Conservation (phyloP, 2,113 vertebrate species). For the Sterna hirundo region DNA sequence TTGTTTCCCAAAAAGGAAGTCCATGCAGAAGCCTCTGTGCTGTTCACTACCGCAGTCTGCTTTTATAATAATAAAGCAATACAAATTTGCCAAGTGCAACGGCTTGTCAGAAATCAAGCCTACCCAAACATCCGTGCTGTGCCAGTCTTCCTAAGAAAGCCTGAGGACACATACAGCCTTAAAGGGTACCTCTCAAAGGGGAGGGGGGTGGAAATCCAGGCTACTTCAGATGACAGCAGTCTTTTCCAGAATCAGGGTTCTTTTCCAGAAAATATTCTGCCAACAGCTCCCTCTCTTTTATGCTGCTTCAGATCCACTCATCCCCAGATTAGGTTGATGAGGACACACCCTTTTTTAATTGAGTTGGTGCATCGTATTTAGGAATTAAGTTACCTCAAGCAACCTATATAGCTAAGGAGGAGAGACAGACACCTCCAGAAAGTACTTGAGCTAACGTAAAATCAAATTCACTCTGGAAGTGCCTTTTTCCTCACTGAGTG, state of each 20-base stretch:
- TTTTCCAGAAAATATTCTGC: not conserved
- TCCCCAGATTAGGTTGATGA: not conserved
- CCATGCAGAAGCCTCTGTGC: not conserved
- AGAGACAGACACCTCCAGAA: not conserved
- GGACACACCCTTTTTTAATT: not conserved
- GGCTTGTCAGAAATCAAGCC: not conserved
- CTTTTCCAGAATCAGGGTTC: not conserved
- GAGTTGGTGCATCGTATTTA: not conserved
- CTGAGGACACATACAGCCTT: not conserved
- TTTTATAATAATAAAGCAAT: not conserved
- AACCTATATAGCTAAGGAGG: not conserved
- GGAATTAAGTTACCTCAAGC: not conserved
- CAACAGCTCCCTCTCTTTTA: not conserved
- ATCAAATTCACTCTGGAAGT: slow-evolving; percentile 7
- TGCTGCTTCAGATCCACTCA: not conserved
- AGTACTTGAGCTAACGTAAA: not conserved
- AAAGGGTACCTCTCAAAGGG: not conserved
- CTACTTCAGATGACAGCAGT: not conserved
- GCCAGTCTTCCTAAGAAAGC: not conserved
- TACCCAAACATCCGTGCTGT: not conserved
- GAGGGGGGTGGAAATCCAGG: not conserved
- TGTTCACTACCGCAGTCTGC: not conserved
- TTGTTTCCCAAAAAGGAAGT: slow-evolving; percentile 41
- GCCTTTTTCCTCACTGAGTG: slow-evolving; percentile 9
- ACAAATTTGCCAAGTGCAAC: not conserved